These are phyloP conservation scores for Astyanax mexicanus DNA, from an alignment of 2,797 vertebrate genomes.

Conservation along the genomic window DNA sequence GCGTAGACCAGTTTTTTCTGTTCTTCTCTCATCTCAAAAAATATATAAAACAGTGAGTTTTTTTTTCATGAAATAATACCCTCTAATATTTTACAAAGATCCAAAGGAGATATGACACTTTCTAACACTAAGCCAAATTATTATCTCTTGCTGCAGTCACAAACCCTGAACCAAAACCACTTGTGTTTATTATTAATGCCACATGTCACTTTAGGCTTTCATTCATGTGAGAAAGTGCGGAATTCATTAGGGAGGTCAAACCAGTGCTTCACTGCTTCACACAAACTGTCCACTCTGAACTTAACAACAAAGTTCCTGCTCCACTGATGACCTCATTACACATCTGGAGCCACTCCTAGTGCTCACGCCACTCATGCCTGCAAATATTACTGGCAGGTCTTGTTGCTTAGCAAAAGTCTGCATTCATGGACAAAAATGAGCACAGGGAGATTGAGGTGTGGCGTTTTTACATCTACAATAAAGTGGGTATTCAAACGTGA, in stretches of 20 bases:
- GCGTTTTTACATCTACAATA: neutral
- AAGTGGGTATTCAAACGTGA: too few species aligned
- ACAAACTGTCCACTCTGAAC: neutral
- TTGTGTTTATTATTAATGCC: neutral
- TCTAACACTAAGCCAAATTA: neutral
- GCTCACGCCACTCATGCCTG: constrained; percentile 22
- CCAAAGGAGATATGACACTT: neutral
- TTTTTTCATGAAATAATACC: too few species aligned
- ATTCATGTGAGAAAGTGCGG: neutral
- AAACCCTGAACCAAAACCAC: neutral
- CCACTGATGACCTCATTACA: constrained; percentile 51
- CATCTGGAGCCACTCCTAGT: constrained; percentile 58
- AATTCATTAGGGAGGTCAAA: neutral
- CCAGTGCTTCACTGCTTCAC: neutral
- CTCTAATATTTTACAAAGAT: neutral
- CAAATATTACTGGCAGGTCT: constrained; percentile 44
- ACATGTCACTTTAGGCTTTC: neutral
- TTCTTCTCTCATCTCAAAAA: too few species aligned
- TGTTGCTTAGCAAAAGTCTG: constrained; percentile 47
- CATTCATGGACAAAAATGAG: neutral
- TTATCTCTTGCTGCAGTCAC: neutral
- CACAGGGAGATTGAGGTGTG: neutral
- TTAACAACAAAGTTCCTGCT: constrained; percentile 27
- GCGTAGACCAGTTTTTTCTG: too few species aligned
- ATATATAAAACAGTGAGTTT: too few species aligned